Evolutionary conservation across 2,113 vertebrate genomes (phyloP), one percentile per base, ranked within the genome.

Genomic region (Apodemus speciosus): DNA sequence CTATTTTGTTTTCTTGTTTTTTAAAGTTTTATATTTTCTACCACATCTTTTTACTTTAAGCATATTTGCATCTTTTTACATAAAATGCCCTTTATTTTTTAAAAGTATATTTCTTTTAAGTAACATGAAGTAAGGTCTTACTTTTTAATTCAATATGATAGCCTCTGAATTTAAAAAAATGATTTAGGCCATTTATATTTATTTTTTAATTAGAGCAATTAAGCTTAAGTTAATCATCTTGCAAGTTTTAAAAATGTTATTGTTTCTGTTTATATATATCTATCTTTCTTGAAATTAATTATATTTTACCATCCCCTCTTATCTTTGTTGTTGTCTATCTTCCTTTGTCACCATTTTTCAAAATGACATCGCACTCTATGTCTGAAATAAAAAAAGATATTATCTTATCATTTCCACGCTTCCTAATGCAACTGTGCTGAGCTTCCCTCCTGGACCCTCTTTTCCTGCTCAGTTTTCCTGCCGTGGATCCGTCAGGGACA

Each of bases 161-260:
- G 73, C 46, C 62, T 79, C 40, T 88, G 56, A 23, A 56, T 58
- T 93, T 88, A 62, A 86, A 53, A 68, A 38, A 21, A 79, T 23
- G 79, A 73, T 95, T 77, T 95, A 56, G 43, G 69, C n/a, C 56
- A 90, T 40, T 89, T 92, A 88, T 1, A 53, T 90, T 92, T 96
- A 86, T 38, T 94, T 71, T 89, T 87, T 92, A 77, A 77, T 79
- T 75, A 35, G 64, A 68, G 35, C 68, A 2, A 0, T 40, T 80
- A 89, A 35, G 4, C 23, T 25, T 43, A 71, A 62, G 27, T n/a
- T 16, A 51, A 51, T 72, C 21, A 30, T 51, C 30, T 89, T 35
- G 2, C 14, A 79, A 60, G 10, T 46, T 21, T 79, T 60, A 51
- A 2, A 18, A 27, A 75, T 27, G 80, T 1, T 43, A 92, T 27